These are phyloP conservation scores for Agrilus cyanescens DNA, from an alignment of 2,888 invertebrate species.

Conservation along the genomic window DNA sequence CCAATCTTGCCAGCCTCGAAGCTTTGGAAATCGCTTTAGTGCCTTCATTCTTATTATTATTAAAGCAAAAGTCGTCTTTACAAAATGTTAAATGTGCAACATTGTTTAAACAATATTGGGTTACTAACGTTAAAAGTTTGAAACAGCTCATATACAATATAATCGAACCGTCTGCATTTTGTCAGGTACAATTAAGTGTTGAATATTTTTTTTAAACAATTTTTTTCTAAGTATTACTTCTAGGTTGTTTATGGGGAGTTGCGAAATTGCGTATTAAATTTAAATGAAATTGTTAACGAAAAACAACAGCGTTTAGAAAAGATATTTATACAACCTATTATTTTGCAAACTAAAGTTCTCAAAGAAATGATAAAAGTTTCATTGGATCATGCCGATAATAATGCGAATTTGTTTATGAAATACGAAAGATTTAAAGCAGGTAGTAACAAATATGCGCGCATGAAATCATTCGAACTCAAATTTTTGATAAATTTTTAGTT, in stretches of 20 bases:
- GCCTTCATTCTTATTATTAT: conserved; percentile 38
- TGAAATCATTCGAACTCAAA: too few relatives aligned
- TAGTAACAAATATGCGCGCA: too few relatives aligned
- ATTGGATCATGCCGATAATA: conserved; percentile 14
- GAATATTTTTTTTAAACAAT: not conserved
- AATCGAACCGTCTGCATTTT: conserved; percentile 57
- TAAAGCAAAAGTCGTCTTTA: conserved; percentile 33
- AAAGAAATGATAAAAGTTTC: conserved; percentile 14
- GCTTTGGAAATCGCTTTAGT: conserved; percentile 55
- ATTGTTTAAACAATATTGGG: conserved; percentile 47
- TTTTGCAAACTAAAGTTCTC: conserved; percentile 18
- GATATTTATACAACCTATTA: conserved; percentile 11
- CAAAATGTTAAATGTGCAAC: conserved; percentile 40
- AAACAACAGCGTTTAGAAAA: not conserved
- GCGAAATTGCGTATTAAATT: conserved; percentile 6
- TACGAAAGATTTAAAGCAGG: too few relatives aligned
- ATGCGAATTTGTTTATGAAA: conserved; percentile 2
- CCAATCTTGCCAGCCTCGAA: conserved; percentile 55
- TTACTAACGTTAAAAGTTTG: conserved; percentile 44
- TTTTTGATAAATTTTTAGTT: conserved; percentile 20
- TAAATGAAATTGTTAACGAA: not conserved
- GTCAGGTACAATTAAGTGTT: conserved; percentile 39
- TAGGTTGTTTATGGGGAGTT: conserved; percentile 23
- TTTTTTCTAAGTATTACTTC: not conserved
- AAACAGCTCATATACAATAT: conserved; percentile 49